Evolutionary conservation across 2,797 vertebrate species (phyloP), one percentile per base, ranked within the genome.

Genomic region (Rhincodon typus): DNA sequence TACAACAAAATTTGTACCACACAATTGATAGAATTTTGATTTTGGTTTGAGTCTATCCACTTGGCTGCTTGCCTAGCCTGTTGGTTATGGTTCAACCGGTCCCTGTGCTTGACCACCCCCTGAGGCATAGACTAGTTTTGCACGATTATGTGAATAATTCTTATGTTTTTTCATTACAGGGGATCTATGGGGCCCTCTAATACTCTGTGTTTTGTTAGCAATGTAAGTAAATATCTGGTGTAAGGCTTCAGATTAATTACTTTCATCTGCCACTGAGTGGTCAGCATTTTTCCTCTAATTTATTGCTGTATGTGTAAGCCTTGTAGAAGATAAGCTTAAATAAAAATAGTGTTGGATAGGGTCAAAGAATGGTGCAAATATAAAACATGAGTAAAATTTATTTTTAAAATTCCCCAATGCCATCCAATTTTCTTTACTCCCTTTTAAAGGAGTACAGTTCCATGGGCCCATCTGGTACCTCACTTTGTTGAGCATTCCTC

Each of bases 131-230:
- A n/a, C 38, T 38, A 70, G 34, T 82, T 84, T 82, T 84, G 5
- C 67, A 30, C 30, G 90, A 69, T 46, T 87, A 27, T 86, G 94
- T 74, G 70, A 67, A 70, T 88, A 57, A 94, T 79, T 17, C 30
- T 0, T 96, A 34, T 62, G 96, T 96, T 79, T 77, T 46, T 97
- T 96, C 50, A 34, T 96, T 96, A 0, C 97, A 98, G 98, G 99
- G 99, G 99, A 99, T 97, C 97, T 99, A 72, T 99, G 99, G 99
- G 99, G 99, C 79, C 99, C 99, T 3, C 97, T 99, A 96, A 97
- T 99, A 96, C 98, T 99, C 34, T 99, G 99, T 97, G 99, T 99
- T 23, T 98, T 98, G 0, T 98, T 99, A 96, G 99, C 99, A 1
- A 97, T 99, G 98, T 98, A 97, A 98, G 98, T 98, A 97, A 88